Evolutionary conservation across 37 sponge, comb jelly and placozoan species (phyloP).

Genomic region (Eunapius fragilis): DNA sequence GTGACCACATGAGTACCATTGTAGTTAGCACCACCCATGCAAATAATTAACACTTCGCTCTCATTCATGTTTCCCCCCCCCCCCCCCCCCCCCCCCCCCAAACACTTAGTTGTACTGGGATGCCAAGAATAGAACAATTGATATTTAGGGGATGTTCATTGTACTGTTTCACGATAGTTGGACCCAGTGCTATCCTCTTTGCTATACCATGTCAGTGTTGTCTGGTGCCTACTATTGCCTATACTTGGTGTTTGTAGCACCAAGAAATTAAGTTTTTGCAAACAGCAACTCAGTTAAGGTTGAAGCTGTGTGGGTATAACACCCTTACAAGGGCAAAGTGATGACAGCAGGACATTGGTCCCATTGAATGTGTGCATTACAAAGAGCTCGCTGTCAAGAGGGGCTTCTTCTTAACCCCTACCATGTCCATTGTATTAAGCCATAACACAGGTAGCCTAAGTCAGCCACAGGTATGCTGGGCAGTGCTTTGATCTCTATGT

Average conservation of each 20-base stretch:
- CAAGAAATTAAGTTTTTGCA: background rate
- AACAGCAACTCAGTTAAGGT: background rate
- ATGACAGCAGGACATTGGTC: background rate
- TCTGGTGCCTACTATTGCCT: background rate
- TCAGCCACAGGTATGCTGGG: background rate
- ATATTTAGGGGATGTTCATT: background rate
- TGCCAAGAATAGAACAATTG: background rate
- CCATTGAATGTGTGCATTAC: background rate
- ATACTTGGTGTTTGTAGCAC: background rate
- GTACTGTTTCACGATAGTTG: background rate
- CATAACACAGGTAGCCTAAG: background rate
- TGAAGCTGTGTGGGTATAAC: background rate
- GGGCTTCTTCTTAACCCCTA: background rate
- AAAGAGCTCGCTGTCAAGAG: background rate
- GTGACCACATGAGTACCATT: too few relatives aligned
- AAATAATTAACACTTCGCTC: too few relatives aligned
- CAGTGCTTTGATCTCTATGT: background rate
- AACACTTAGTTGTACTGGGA: too few relatives aligned
- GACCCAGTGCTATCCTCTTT: background rate
- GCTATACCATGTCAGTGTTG: background rate
- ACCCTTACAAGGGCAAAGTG: background rate
- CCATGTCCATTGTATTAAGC: background rate
- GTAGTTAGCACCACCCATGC: too few relatives aligned
- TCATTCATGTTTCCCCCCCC: too few relatives aligned
- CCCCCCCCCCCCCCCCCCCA: too few relatives aligned